Evolutionary conservation across 30 jellyfish, hydroid and myxozoan genomes (phyloP).

Genomic region (Mastigias papua): DNA sequence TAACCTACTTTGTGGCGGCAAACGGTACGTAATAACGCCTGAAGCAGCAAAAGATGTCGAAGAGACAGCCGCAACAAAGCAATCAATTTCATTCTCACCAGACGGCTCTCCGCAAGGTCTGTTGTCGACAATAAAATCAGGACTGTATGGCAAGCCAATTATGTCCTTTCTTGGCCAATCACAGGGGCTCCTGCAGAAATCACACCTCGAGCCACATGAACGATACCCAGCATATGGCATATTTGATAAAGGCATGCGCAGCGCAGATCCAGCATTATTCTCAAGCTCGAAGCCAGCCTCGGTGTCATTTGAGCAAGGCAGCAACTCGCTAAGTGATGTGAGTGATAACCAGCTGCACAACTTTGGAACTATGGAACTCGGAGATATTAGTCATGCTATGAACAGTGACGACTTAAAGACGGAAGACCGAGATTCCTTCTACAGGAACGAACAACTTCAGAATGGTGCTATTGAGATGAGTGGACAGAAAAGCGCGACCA

Average conservation of each 20-base stretch:
- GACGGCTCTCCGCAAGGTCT: conserved; percentile 53
- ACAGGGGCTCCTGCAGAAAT: not conserved
- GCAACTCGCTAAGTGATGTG: not conserved
- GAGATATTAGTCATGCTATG: conserved; percentile 45
- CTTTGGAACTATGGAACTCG: conserved; percentile 43
- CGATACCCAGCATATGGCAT: conserved; percentile 53
- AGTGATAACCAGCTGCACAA: not conserved
- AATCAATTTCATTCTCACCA: conserved; percentile 29
- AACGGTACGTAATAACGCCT: conserved; percentile 60
- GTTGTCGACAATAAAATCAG: conserved; percentile 14
- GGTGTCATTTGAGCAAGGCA: conserved; percentile 13
- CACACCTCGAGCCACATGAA: conserved; percentile 58
- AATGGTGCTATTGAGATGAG: conserved; percentile 37
- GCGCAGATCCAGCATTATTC: conserved; percentile 22
- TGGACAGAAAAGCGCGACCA: not conserved
- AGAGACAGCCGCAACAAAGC: conserved; percentile 32
- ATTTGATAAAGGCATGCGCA: conserved; percentile 57
- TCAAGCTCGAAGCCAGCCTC: conserved; percentile 23
- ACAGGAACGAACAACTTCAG: conserved; percentile 45
- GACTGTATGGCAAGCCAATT: conserved; percentile 71
- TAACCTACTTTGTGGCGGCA: conserved; percentile 51
- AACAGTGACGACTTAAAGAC: conserved; percentile 1
- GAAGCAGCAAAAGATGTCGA: conserved; percentile 72
- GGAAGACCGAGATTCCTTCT: conserved; percentile 18
- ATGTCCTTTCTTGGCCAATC: conserved; percentile 57